Base-by-base conservation (phyloP, 2,113 vertebrate genomes). In the Gopherus flavomarginatus region DNA sequence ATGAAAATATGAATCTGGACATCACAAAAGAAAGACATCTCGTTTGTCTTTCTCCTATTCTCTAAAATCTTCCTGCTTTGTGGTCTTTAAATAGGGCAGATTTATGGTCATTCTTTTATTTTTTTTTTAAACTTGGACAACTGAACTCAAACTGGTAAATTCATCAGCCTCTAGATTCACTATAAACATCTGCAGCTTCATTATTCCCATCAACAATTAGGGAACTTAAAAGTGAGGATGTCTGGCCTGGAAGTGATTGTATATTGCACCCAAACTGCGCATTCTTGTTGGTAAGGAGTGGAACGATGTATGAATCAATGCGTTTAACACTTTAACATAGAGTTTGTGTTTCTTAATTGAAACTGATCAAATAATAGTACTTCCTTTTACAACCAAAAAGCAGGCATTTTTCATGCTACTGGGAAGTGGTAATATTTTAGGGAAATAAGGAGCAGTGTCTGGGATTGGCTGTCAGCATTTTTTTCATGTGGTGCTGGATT, bases 251-350 rank as follows among this genome's bases (percentile, higher is more conserved):
- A 98, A 98, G 94, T 54, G 54, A 97, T 92, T 96, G 59, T 94
- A 85, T 98, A 98, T 98, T 98, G 98, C 93, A 97, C 98, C 98
- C 98, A 98, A 97, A 97, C 97, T 97, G 97, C 98, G 98, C 98
- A 98, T 98, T 98, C 88, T 95, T 92, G 96, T 96, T 97, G 95
- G 95, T 97, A 98, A 98, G 98, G 97, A 98, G 96, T 95, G 95
- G 90, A 96, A 88, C 92, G 94, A 97, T 97, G 96, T 86, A 97
- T 93, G 97, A 98, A 81, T 96, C 95, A 92, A 95, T 92, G 95
- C 88, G 83, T 92, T 94, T 83, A 93, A 90, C 95, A 2, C 91
- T 93, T 93, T 91, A 65, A 89, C 93, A 94, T 42, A 88, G 97
- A 92, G 97, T 96, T 96, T 1, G 50, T 97, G 97, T 98, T 98